phyloP scores from a whole-genome alignment of 2,113 vertebrate species.

The Delphinapterus leucas region DNA sequence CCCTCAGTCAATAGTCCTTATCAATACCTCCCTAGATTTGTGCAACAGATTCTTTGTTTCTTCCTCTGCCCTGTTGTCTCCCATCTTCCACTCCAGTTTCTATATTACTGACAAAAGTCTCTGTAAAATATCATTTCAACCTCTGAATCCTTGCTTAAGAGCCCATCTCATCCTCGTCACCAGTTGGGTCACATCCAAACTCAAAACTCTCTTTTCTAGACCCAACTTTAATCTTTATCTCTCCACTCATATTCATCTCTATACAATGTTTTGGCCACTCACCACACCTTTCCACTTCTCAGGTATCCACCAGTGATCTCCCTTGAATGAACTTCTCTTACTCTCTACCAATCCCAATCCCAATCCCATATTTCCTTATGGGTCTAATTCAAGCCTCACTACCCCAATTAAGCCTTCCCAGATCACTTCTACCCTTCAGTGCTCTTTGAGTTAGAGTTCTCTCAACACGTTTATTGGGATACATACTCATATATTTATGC shows the following conservation, averaged over 20 bases:
- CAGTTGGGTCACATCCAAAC: background rate
- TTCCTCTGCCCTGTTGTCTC: background rate
- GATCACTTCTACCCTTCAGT: background rate
- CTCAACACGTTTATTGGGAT: background rate
- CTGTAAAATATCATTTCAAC: background rate
- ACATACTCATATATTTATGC: background rate
- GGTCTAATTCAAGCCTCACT: background rate
- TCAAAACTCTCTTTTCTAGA: background rate
- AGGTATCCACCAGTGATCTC: background rate
- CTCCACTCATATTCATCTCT: background rate
- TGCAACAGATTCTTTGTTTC: background rate
- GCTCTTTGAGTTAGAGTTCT: background rate
- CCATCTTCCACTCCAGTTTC: background rate
- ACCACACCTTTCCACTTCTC: accelerated
- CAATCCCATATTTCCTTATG: background rate
- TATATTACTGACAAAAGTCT: background rate
- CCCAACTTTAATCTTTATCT: background rate
- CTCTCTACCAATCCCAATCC: background rate
- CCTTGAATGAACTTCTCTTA: background rate
- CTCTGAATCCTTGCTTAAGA: background rate
- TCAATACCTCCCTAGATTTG: background rate
- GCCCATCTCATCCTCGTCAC: background rate
- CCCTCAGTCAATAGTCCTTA: background rate
- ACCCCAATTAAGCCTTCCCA: background rate
- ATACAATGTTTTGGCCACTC: accelerated